These are phyloP conservation scores for Microchirus variegatus DNA, from an alignment of 2,797 vertebrate genomes.

Conservation along the genomic window DNA sequence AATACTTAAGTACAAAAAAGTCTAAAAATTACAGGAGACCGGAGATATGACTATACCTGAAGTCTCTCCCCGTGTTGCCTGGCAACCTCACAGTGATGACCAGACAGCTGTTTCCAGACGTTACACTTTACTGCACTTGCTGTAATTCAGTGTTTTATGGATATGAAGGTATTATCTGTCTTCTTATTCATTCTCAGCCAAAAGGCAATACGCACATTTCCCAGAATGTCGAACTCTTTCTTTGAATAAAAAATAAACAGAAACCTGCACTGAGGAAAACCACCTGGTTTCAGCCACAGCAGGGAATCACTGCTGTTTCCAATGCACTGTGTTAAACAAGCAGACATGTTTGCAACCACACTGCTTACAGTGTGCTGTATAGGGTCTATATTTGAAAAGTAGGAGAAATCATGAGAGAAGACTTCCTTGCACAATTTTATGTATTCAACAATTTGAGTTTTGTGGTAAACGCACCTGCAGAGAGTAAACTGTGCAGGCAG, in stretches of 20 bases:
- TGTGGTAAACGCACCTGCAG: conserved; percentile 5
- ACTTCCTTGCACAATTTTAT: conserved; percentile 15
- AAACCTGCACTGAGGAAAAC: background rate
- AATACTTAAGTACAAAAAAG: background rate
- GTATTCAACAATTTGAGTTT: conserved; percentile 12
- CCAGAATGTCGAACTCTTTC: background rate
- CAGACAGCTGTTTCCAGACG: conserved; percentile 10
- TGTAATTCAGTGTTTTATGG: conserved; percentile 1
- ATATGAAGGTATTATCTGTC: background rate
- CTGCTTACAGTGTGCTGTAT: conserved; percentile 2
- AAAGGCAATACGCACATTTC: background rate
- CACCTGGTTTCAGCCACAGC: too few relatives aligned
- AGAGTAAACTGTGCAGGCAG: conserved; percentile 24
- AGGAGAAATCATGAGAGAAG: conserved; percentile 27
- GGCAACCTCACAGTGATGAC: conserved; percentile 18
- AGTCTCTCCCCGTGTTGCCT: conserved; percentile 9
- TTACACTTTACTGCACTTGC: background rate
- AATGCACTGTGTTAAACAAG: too few relatives aligned
- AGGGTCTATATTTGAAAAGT: conserved; percentile 4
- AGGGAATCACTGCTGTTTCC: too few relatives aligned
- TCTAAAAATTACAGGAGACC: background rate
- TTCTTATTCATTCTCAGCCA: background rate
- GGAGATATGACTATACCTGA: background rate
- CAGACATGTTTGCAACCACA: conserved; percentile 14
- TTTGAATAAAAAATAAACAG: conserved; percentile 22